phyloP scores from a whole-genome alignment of 2,113 vertebrate species.

The Dunckerocampus dactyliophorus region DNA sequence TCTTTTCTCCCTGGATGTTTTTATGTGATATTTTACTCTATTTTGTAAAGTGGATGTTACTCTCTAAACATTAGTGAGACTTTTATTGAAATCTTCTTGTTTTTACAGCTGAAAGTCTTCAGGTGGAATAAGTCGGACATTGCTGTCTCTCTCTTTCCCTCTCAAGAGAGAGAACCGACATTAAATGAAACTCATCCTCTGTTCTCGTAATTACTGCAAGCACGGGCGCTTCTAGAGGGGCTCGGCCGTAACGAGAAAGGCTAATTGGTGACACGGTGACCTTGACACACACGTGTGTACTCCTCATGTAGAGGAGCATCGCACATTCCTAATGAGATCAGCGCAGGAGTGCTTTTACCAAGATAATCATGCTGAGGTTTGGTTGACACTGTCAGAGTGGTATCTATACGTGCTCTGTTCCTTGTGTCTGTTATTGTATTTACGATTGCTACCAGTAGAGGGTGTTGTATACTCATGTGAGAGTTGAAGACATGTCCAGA shows the following conservation, averaged over 20 bases:
- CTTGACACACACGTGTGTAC: conserved; percentile 6
- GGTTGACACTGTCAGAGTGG: too few relatives aligned
- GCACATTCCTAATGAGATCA: neutral
- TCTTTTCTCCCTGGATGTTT: conserved; percentile 3
- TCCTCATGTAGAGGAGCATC: neutral
- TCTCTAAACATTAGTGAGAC: conserved; percentile 12
- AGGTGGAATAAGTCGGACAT: conserved; percentile 18
- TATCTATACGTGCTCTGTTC: too few relatives aligned
- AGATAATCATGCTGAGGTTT: too few relatives aligned
- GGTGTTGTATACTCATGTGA: too few relatives aligned
- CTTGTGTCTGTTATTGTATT: too few relatives aligned
- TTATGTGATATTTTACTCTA: conserved; percentile 4
- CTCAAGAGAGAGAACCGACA: conserved; percentile 6
- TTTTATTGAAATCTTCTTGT: neutral
- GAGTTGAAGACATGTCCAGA: too few relatives aligned
- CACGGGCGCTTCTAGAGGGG: conserved; percentile 23
- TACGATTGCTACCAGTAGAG: too few relatives aligned
- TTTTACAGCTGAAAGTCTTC: neutral
- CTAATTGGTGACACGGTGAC: conserved; percentile 34
- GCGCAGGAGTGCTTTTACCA: too few relatives aligned
- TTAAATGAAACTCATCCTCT: conserved; percentile 38
- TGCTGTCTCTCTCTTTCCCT: conserved; percentile 24
- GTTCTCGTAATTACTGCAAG: conserved; percentile 43
- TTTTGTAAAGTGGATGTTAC: conserved; percentile 9
- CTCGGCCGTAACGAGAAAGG: conserved; percentile 16